Evolutionary conservation across 35 echinoderm and acorn worm species (phyloP), one percentile per base, ranked within the genome.

Genomic region (Heliocidaris tuberculata): DNA sequence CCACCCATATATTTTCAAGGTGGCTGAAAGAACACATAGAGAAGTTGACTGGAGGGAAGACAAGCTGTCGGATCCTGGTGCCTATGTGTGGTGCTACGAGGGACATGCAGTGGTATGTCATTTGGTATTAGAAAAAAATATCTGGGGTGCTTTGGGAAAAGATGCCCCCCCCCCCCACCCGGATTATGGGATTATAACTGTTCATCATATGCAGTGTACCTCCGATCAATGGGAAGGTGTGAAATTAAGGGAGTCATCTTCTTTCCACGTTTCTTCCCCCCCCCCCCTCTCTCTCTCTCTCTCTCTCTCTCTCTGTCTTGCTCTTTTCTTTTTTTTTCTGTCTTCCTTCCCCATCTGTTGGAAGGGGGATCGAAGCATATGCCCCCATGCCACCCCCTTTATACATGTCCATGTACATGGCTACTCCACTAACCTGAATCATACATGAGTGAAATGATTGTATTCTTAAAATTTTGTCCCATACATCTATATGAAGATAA

Each of bases 81-180:
- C 90, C 90, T 11, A 52, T 92, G 90, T 92, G 90, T 92, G 90
- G 90, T 13, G 90, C 90, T 6, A 48, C 90, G 49, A 92, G 90
- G 49, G 90, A 92, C 49, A 48, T 92, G 50, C 90, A 92, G 10
- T 92, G 90, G 90, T 92, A 88, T 7, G 86, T 88, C 8, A 35
- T 13, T 88, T 32, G 6, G 3, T 42, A 42, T 42, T 19, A 4
- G 15, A 85, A 85, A 85, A n/a, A 85, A 85, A 15, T 12, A 71
- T 24, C 24, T 71, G 24, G 24, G 61, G 61, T 71, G 10, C 61
- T 71, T 10, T 12, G 24, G 61, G 61, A 71, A 71, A 71, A 71
- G 10, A 24, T 12, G 5, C 19, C 19, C 19, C 4, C 19, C 85
- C 31, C 31, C 31, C 31, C 16, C 19, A 5, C 19, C 85, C 4